A percentile compares a stretch with the other conserved stretches of the same genome.
Conservation (phyloP, 2,888 invertebrate species). For the Papilio elwesi region DNA sequence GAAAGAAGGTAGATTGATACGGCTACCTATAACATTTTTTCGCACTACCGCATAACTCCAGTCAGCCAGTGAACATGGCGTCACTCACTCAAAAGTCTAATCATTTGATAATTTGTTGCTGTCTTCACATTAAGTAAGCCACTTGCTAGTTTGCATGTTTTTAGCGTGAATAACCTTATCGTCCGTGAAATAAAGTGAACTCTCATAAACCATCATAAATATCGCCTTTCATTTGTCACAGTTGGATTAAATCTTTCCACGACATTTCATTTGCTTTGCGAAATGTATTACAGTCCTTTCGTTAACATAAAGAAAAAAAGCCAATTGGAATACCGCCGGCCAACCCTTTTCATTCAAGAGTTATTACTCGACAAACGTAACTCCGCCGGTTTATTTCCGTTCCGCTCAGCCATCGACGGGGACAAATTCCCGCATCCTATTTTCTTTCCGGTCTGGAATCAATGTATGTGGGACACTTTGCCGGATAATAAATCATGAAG, state of each 20-base stretch:
- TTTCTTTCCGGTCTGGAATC: slow-evolving; percentile 37
- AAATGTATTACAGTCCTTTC: slow-evolving; percentile 35
- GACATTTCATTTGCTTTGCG: slow-evolving; percentile 30
- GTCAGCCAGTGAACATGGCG: no score
- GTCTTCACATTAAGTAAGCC: no score
- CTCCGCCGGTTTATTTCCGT: slow-evolving; percentile 44
- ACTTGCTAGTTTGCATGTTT: no score
- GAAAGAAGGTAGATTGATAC: no score
- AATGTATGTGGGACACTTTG: slow-evolving; percentile 25
- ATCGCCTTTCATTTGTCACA: slow-evolving; percentile 22
- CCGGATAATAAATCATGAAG: slow-evolving; percentile 20
- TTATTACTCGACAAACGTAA: slow-evolving; percentile 56
- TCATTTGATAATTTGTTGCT: no score
- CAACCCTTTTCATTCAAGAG: slow-evolving; percentile 56
- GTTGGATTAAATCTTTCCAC: slow-evolving; percentile 26
- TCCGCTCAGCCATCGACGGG: slow-evolving; percentile 36
- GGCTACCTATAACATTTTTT: no score
- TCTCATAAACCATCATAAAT: background rate
- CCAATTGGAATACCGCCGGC: slow-evolving; percentile 40
- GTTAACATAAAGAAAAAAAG: slow-evolving; percentile 38
- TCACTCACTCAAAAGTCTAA: no score
- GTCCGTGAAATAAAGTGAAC: no score
- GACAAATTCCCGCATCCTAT: slow-evolving; percentile 40
- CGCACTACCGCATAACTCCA: no score
- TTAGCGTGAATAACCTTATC: no score